Conservation (phyloP, 2,888 invertebrate genomes). For the Monochamus alternatus region DNA sequence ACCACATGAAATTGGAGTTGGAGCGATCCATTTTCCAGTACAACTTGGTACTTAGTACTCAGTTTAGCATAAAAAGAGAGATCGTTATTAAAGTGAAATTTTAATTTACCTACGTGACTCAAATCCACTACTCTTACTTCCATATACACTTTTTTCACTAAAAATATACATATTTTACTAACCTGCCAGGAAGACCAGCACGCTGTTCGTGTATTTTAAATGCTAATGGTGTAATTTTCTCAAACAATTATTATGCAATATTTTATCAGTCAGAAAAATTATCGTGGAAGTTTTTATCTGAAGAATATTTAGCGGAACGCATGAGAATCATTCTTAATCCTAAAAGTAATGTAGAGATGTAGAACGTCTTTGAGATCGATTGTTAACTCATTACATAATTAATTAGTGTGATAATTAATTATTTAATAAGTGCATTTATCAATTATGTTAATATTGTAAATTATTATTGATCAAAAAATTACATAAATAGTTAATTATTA, state of each 20-base stretch:
- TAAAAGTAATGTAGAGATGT: too few relatives aligned
- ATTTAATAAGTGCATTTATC: too few relatives aligned
- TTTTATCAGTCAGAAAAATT: conserved; percentile 1
- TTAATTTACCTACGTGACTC: conserved; percentile 31
- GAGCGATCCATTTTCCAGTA: conserved; percentile 20
- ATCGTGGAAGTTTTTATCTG: neutral
- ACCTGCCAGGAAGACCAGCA: neutral
- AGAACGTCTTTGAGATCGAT: too few relatives aligned
- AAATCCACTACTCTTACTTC: conserved; percentile 21
- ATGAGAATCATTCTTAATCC: too few relatives aligned
- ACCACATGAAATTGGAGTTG: neutral
- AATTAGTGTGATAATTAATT: too few relatives aligned
- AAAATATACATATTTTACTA: conserved; percentile 16
- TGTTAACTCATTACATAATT: too few relatives aligned
- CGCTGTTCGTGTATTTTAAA: conserved; percentile 15
- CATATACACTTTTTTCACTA: conserved; percentile 11
- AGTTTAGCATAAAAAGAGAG: conserved; percentile 32
- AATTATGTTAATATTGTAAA: too few relatives aligned
- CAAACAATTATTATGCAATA: neutral
- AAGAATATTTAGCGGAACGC: too few relatives aligned
- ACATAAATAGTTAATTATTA: too few relatives aligned
- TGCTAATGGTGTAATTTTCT: conserved; percentile 1
- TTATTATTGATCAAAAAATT: too few relatives aligned
- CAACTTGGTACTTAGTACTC: conserved; percentile 7
- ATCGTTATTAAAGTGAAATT: conserved; percentile 36